Conservation (phyloP, 1,140 invertebrate species). For the Pemphigus obesinymphae region DNA sequence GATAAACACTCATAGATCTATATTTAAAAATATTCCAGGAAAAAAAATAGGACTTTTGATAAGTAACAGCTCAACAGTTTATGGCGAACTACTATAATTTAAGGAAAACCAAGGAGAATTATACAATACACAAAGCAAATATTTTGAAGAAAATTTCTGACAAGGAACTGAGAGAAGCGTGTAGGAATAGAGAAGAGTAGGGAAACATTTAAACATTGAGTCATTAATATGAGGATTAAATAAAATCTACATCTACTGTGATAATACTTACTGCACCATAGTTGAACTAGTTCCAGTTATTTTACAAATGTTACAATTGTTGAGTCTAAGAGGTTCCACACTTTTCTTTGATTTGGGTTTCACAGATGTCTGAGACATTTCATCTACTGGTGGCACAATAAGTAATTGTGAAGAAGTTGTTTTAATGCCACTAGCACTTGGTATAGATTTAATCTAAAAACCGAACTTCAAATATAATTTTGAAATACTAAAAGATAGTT, state of each 20-base stretch:
- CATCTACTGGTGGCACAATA: conserved; percentile 26
- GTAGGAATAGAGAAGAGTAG: too few species aligned
- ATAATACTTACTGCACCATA: conserved; percentile 60
- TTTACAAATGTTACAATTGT: conserved; percentile 63
- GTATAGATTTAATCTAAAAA: conserved; percentile 71
- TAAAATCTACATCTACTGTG: background rate
- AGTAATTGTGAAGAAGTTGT: conserved; percentile 32
- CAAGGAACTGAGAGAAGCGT: too few species aligned
- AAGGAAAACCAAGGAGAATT: too few species aligned
- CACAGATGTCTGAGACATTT: conserved; percentile 45
- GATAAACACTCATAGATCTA: too few species aligned
- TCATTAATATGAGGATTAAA: too few species aligned
- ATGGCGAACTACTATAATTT: too few species aligned
- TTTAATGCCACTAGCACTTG: conserved; percentile 58
- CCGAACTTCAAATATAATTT: background rate
- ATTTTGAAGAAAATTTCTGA: too few species aligned
- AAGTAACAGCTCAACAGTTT: too few species aligned
- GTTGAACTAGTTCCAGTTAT: conserved; percentile 59
- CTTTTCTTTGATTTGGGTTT: conserved; percentile 45
- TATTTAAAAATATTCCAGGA: too few species aligned
- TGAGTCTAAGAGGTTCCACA: conserved; percentile 25
- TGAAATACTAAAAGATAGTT: background rate
- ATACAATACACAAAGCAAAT: too few species aligned
- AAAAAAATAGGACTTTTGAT: too few species aligned
- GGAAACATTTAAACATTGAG: too few species aligned